These are phyloP conservation scores for Cremastinae sp. DNA, from an alignment of 2,888 invertebrate species.

Conservation along the genomic window DNA sequence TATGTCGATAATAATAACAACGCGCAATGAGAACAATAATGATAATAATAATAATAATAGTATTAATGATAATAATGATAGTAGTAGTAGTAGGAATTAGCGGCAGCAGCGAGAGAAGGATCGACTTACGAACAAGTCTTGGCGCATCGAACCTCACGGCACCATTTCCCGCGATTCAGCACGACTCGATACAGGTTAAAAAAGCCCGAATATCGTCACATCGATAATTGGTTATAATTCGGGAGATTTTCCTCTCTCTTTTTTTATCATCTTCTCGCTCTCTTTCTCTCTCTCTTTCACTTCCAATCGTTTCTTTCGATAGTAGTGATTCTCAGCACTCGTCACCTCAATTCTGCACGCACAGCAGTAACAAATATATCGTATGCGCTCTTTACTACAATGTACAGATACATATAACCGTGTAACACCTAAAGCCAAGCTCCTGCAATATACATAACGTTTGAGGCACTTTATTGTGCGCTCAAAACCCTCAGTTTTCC, in stretches of 20 bases:
- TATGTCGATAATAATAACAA: slow-evolving; percentile 68
- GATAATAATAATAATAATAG: slow-evolving; percentile 64
- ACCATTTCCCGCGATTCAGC: too few species aligned
- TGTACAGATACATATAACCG: slow-evolving; percentile 79
- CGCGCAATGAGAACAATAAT: slow-evolving; percentile 72
- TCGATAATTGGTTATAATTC: slow-evolving; percentile 72
- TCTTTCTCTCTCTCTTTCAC: slow-evolving; percentile 68
- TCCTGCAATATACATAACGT: slow-evolving; percentile 80
- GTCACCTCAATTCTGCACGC: slow-evolving; percentile 77
- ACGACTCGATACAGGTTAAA: slow-evolving; percentile 14
- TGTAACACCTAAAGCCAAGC: slow-evolving; percentile 80
- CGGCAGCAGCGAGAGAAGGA: too few species aligned
- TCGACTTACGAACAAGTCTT: too few species aligned
- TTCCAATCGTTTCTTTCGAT: slow-evolving; percentile 63
- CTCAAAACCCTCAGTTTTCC: slow-evolving; percentile 80
- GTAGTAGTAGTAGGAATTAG: slow-evolving; percentile 67
- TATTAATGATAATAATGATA: slow-evolving; percentile 25
- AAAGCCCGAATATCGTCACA: slow-evolving; percentile 65
- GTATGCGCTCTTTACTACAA: slow-evolving; percentile 78
- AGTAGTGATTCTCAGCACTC: slow-evolving; percentile 67
- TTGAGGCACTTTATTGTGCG: slow-evolving; percentile 80
- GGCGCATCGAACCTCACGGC: too few species aligned
- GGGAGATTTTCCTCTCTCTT: slow-evolving; percentile 72
- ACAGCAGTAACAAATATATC: slow-evolving; percentile 80
- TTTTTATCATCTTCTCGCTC: slow-evolving; percentile 60